These are phyloP conservation scores for Dysmachus trigonus DNA, from an alignment of 2,888 invertebrate species.

Conservation along the genomic window DNA sequence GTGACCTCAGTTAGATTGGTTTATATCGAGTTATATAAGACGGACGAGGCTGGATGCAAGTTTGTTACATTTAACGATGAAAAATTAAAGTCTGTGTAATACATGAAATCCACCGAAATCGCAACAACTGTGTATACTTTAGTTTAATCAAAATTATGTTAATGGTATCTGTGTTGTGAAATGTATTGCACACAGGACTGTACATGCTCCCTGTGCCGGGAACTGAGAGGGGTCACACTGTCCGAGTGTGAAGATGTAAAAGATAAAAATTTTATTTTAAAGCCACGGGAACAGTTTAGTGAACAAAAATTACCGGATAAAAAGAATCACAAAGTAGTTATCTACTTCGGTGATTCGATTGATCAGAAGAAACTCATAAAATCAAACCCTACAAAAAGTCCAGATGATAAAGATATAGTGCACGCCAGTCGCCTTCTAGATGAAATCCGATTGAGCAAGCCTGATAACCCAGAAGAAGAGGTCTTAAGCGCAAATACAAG, in stretches of 20 bases:
- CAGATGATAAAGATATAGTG: constrained; percentile 37
- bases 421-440: constrained; percentile 53
- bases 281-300: constrained; percentile 64
- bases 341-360: constrained; percentile 76
- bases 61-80: neutral
- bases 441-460: constrained; percentile 48
- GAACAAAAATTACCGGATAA: constrained; percentile 47
- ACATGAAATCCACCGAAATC: neutral
- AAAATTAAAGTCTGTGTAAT: neutral
- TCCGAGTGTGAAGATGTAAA: neutral
- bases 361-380: constrained; percentile 52
- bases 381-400: neutral
- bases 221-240: constrained; percentile 71
- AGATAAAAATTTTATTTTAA: constrained; percentile 30
- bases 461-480: neutral
- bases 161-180: neutral
- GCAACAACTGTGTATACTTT: neutral
- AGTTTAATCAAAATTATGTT: neutral
- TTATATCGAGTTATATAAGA: neutral
- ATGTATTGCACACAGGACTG: constrained; percentile 77
- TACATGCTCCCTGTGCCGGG: constrained; percentile 78
- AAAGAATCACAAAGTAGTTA: constrained; percentile 72
- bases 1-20: neutral
- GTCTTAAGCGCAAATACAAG: neutral
- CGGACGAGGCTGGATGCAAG: neutral